These are phyloP conservation scores for Catocala fraxini DNA, from an alignment of 2,888 invertebrate species.

Conservation along the genomic window DNA sequence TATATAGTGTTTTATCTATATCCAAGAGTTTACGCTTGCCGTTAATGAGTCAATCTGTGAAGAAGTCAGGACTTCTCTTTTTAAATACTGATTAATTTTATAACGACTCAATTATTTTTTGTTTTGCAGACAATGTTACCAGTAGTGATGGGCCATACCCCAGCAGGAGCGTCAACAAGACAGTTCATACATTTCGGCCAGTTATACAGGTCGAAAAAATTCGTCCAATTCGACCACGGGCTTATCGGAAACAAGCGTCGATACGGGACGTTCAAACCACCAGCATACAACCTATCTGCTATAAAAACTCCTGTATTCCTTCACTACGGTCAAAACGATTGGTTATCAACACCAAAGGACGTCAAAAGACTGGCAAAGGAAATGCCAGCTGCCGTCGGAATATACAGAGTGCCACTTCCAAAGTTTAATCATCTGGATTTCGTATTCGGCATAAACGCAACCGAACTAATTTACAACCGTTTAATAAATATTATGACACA, in stretches of 20 bases:
- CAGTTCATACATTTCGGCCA: conserved; percentile 86
- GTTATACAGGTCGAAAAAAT: conserved; percentile 76
- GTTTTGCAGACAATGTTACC: conserved; percentile 81
- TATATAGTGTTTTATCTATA: no score
- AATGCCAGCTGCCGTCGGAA: conserved; percentile 78
- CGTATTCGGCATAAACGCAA: conserved; percentile 87
- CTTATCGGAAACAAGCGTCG: conserved; percentile 70
- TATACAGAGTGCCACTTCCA: conserved; percentile 76
- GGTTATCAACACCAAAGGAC: conserved; percentile 80
- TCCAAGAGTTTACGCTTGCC: no score
- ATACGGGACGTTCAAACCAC: conserved; percentile 83
- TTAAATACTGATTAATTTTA: no score
- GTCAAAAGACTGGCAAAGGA: conserved; percentile 74
- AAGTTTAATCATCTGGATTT: conserved; percentile 88
- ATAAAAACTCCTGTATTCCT: conserved; percentile 82
- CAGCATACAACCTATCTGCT: conserved; percentile 79
- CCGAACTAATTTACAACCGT: conserved; percentile 87
- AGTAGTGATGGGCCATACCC: conserved; percentile 81
- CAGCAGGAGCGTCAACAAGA: conserved; percentile 82
- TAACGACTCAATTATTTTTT: conserved; percentile 5
- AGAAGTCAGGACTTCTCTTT: no score
- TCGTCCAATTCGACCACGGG: conserved; percentile 84
- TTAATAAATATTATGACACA: conserved; percentile 77
- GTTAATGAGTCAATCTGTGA: no score
- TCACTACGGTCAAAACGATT: conserved; percentile 85